Evolutionary conservation across 92 coral and sea anemone genomes (phyloP), one percentile per base, ranked within the genome.

Genomic region (Desmophyllum pertusum): DNA sequence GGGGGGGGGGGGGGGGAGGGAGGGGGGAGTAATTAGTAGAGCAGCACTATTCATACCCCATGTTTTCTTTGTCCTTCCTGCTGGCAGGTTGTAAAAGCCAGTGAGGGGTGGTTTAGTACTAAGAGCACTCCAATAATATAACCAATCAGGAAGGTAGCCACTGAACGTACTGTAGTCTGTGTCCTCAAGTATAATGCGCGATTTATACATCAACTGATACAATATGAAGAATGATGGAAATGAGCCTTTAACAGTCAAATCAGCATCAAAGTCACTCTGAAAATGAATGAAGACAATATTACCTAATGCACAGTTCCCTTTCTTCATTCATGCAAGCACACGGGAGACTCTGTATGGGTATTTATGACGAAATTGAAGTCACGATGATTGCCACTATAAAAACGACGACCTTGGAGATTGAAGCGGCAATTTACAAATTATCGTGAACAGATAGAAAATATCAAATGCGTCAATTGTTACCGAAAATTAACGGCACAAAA

Each of bases 11-110:
- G n/a, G n/a, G n/a, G n/a, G n/a, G n/a, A n/a, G n/a, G n/a, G n/a
- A n/a, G n/a, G n/a, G n/a, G n/a, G n/a, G 6, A 70, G 33, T 13
- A 46, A 27, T n/a, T n/a, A n/a, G n/a, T n/a, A n/a, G n/a, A n/a
- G n/a, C 27, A 27, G 8, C 13, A 29, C 10, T 18, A 30, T 5
- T 63, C 95, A 69, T 76, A 91, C 97, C 97, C 97, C 97, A 93
- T 10, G 94, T 93, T 77, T 91, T 93, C 86, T 88, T 93, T 87
- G 94, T 88, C 75, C 94, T 92, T 3, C 93, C 93, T 2, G 93
- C 93, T 39, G 93, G 93, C 59, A 90, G 62, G 69, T 83, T 90
- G 50, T 66, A 88, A 85, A 90, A 90, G 14, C 93, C 83, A 63
- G 87, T 88, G 52, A 90, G 81, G 43, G 93, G 93, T 18, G 93